phyloP scores from a whole-genome alignment of 2,888 invertebrate genomes.

The Pterostichus madidus region DNA sequence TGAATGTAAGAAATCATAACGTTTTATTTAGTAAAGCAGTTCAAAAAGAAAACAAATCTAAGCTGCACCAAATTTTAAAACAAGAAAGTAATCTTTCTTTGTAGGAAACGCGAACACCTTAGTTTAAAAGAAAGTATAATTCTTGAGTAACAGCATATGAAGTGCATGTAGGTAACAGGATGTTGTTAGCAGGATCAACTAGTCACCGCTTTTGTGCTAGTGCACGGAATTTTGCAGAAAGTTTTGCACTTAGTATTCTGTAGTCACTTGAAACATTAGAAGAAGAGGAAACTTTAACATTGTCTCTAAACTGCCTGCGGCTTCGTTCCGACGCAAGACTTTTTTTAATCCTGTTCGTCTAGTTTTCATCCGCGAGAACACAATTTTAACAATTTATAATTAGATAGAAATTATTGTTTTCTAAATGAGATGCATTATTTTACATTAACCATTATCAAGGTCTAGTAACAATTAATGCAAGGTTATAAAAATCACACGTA shows the following conservation, averaged over 20 bases:
- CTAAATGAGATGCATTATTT: not conserved
- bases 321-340: slow-evolving; percentile 30
- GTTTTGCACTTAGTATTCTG: slow-evolving; percentile 61
- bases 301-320: slow-evolving; percentile 57
- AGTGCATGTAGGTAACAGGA: slow-evolving; percentile 42
- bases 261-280: slow-evolving; percentile 61
- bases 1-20: not conserved
- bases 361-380: slow-evolving; percentile 37
- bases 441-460: not conserved
- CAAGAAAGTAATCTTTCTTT: slow-evolving; percentile 1
- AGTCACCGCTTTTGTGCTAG: slow-evolving; percentile 46
- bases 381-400: slow-evolving; percentile 28
- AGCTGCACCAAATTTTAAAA: slow-evolving; percentile 2
- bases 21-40: not conserved
- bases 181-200: slow-evolving; percentile 55
- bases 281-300: slow-evolving; percentile 58
- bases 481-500: too few relatives aligned
- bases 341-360: slow-evolving; percentile 27
- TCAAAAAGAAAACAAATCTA: slow-evolving; percentile 1
- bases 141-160: slow-evolving; percentile 29
- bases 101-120: slow-evolving; percentile 1
- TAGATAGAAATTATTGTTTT: not conserved
- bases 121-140: slow-evolving; percentile 49
- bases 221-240: slow-evolving; percentile 49
- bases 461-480: too few relatives aligned